Base-by-base conservation (phyloP, 2,113 vertebrate species). In the Ploceus nigricollis region DNA sequence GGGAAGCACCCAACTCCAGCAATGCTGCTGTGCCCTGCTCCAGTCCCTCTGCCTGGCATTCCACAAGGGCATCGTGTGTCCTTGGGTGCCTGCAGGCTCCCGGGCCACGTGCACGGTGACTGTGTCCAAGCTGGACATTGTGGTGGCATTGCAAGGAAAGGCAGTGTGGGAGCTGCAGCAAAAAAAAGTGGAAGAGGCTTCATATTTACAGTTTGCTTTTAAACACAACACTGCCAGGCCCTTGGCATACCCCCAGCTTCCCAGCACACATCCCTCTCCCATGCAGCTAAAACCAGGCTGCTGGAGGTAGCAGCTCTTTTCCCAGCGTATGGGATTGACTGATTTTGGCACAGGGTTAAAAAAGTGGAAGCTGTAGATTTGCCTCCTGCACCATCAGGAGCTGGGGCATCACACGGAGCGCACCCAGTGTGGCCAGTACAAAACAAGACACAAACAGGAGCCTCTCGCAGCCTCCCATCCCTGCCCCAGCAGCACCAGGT, bases 41-140 rank as follows among this genome's bases (percentile, higher is more conserved):
- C 4, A 9, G 44, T 20, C 57, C 39, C 63, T 76, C 66, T 56
- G 90, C 83, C 56, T 66, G 56, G 88, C 75, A 58, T 23, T 42
- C 25, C 42, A 47, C 88, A 96, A 91, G 93, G 96, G 57, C 85
- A 75, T 4, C 0, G 0, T 1, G 51, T 75, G 88, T 22, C 96
- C 93, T 93, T 87, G 85, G 70, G 35, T 51, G 47, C 78, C 69
- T 13, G 1, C 10, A 2, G 66, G 61, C 42, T 82, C 48, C 53
- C 2, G 0, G 0, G 64, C 42, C 84, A 42, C 3, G 2, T 0
- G 8, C 44, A 4, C 2, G 1, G 53, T 0, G 4, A 22, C 45
- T 2, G 1, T 47, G 75, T 68, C 57, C 53, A 5, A 1, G 44
- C 14, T 28, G 81, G 81, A 16, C 42, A 22, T 4, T 0, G 44